A percentile compares a stretch with the other conserved stretches of the same genome.
Evolutionary conservation across 2,888 invertebrate species (phyloP).

Genomic region (Protophormia terraenovae): DNA sequence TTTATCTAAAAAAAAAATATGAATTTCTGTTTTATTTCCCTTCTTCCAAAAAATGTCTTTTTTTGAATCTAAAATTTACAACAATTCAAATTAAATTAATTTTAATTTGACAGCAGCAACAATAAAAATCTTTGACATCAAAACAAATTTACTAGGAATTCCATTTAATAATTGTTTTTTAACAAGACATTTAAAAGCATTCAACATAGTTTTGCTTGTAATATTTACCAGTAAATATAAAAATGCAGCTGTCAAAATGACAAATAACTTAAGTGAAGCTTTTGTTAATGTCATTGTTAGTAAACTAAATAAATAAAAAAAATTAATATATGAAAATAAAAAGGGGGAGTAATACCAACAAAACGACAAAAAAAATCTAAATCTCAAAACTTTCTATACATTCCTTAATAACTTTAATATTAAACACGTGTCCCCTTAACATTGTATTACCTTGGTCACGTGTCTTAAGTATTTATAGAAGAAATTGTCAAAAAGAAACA

Average conservation of each 20-base stretch:
- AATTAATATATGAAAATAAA: neutral
- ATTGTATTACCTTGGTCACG: constrained; percentile 43
- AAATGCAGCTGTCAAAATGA: constrained; percentile 45
- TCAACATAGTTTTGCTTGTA: constrained; percentile 11
- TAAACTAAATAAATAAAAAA: constrained; percentile 6
- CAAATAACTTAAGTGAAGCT: constrained; percentile 22
- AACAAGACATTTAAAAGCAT: constrained; percentile 19
- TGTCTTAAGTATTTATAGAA: constrained; percentile 16
- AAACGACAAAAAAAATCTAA: neutral
- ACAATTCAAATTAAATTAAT: constrained; percentile 21
- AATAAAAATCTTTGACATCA: neutral
- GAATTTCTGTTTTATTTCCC: neutral
- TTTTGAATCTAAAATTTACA: neutral
- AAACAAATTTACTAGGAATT: neutral
- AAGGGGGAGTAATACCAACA: neutral
- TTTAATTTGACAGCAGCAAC: constrained; percentile 1
- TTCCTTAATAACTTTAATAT: constrained; percentile 35
- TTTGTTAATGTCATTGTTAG: constrained; percentile 7
- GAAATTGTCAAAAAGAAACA: neutral
- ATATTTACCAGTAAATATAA: neutral
- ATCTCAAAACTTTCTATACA: neutral
- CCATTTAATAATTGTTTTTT: constrained; percentile 22
- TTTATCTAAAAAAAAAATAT: too few relatives aligned
- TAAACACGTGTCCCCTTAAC: constrained; percentile 53
- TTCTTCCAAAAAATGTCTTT: neutral